Evolutionary conservation across 2,888 invertebrate genomes (phyloP), one percentile per base, ranked within the genome.

Genomic region (Himalopsyche tibetana): DNA sequence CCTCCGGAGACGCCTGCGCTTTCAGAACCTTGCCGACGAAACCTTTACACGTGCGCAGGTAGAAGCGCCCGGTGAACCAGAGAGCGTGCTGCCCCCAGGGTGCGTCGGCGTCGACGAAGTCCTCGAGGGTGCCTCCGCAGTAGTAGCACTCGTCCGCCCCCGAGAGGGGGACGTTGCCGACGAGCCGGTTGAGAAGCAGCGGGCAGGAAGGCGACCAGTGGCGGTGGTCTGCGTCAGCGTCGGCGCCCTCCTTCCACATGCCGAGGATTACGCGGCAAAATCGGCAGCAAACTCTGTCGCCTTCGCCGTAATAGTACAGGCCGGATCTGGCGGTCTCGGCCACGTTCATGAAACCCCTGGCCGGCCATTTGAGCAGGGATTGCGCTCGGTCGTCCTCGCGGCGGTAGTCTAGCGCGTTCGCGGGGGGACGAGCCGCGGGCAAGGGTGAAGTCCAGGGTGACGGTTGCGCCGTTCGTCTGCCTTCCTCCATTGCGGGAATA

Each of bases 141-240:
- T 90, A 82, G 88, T 91, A 63, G 90, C 91, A 91, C 87, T 90
- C 89, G 42, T 91, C 91, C 12, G 63, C 19, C 17, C 82, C 56
- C 90, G 91, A 9, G 0, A 94, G 87, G 0, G 96, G 95, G 83
- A 96, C 93, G 91, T 96, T 96, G 86, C 95, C 95, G 84, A 95
- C 95, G 55, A 94, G 93, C 82, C 94, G 91, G 55, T 94, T 94
- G 40, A 95, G 93, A 80, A 98, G 91, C 90, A 97, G 96, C 3
- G 96, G 95, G 90, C 98, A 98, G 89, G 95, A 94, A 1, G 96
- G 96, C 63, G 96, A 96, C 95, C 96, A 97, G 83, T 95, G 94
- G 89, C 94, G 93, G 91, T 98, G 98, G 90, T 98, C 97, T 36
- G 93, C 93, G 90, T 96, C 94, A 3, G 97, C 96, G 90, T 96